Conservation (phyloP, 2,797 vertebrate genomes). For the Basileuterus tristriatus region DNA sequence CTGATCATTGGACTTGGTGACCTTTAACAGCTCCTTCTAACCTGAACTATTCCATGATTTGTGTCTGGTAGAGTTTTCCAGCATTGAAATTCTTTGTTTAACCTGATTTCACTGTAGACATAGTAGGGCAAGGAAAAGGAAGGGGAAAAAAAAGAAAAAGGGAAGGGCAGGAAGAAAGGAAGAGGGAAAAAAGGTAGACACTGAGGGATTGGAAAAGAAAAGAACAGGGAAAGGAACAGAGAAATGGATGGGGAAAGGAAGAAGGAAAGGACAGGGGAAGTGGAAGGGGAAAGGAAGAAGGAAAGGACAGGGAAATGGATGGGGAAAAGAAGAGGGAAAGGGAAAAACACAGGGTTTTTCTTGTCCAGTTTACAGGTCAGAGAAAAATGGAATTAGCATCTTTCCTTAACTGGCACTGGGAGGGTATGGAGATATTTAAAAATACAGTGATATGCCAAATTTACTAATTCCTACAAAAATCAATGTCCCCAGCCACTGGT, state of each 20-base stretch:
- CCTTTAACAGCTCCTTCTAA: not conserved
- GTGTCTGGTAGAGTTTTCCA: not conserved
- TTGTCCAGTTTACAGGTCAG: not conserved
- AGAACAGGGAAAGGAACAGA: not conserved
- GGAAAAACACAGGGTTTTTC: not conserved
- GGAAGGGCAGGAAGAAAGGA: not conserved
- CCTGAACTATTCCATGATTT: not conserved
- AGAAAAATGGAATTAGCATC: not conserved
- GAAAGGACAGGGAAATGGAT: not conserved
- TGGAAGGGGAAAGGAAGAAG: not conserved
- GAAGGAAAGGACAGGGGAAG: not conserved
- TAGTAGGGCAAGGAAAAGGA: not conserved
- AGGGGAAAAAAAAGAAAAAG: not conserved
- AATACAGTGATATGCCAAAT: not conserved
- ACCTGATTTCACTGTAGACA: not conserved
- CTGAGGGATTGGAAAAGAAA: not conserved
- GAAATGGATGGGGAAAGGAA: not conserved
- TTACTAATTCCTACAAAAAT: not conserved
- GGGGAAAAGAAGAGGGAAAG: not conserved
- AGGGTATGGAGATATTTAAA: not conserved
- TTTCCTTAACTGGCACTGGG: not conserved
- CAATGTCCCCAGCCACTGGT: not conserved
- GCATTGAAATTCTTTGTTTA: not conserved
- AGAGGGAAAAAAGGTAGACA: not conserved
- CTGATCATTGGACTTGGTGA: not conserved